phyloP scores from a whole-genome alignment of 2,888 invertebrate species.

The Hirtodrosophila confusa region DNA sequence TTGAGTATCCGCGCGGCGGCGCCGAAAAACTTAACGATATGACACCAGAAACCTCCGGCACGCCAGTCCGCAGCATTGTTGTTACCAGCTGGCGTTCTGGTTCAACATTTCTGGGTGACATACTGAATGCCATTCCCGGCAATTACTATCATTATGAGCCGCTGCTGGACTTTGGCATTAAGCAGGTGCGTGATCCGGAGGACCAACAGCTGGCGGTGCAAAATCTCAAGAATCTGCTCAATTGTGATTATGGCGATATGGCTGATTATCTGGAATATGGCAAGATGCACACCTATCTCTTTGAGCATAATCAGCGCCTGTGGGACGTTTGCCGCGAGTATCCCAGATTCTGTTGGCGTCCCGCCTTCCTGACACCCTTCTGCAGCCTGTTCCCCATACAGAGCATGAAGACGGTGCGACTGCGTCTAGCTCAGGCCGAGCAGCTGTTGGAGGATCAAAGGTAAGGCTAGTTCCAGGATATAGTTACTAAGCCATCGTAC shows the following conservation, averaged over 20 bases:
- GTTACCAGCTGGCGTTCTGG: slow-evolving; percentile 96
- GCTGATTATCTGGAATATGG: slow-evolving; percentile 92
- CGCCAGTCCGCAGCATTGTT: slow-evolving; percentile 90
- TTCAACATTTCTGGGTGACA: slow-evolving; percentile 94
- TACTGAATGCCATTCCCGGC: slow-evolving; percentile 92
- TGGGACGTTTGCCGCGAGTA: slow-evolving; percentile 91
- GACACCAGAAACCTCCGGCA: slow-evolving; percentile 88
- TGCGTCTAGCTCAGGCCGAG: slow-evolving; percentile 90
- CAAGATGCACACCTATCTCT: slow-evolving; percentile 90
- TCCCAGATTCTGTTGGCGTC: slow-evolving; percentile 88
- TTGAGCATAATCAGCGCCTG: slow-evolving; percentile 92
- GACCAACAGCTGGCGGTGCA: slow-evolving; percentile 88
- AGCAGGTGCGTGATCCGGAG: slow-evolving; percentile 91
- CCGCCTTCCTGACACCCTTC: slow-evolving; percentile 90
- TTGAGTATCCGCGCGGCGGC: slow-evolving; percentile 86
- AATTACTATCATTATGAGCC: slow-evolving; percentile 97
- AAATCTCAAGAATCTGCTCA: slow-evolving; percentile 89
- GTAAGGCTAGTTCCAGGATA: slow-evolving; percentile 84
- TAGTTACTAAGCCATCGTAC: too few species aligned
- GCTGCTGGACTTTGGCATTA: slow-evolving; percentile 91
- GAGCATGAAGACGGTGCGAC: slow-evolving; percentile 93
- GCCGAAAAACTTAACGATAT: slow-evolving; percentile 88
- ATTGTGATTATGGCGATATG: slow-evolving; percentile 91
- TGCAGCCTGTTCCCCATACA: slow-evolving; percentile 95
- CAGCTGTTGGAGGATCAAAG: slow-evolving; percentile 89